Conservation (phyloP, 2,888 invertebrate genomes). For the Germaria angustata region DNA sequence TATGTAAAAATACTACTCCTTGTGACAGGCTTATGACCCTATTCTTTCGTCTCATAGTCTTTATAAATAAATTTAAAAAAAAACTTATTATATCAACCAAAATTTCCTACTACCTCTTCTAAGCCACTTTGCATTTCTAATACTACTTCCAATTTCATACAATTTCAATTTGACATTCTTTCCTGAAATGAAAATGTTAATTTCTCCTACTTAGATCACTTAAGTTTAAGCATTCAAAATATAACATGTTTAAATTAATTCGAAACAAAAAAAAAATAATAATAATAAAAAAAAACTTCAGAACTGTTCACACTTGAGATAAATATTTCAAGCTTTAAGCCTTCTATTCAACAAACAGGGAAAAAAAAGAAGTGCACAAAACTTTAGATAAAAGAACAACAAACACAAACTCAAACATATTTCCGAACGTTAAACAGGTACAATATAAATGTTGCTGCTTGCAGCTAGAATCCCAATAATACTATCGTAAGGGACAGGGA, state of each 20-base stretch:
- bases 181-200: neutral
- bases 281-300: slow-evolving; percentile 23
- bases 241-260: slow-evolving; percentile 27
- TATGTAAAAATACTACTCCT: no score
- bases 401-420: slow-evolving; percentile 6
- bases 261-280: neutral
- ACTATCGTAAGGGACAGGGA: neutral
- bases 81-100: no score
- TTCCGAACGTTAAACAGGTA: slow-evolving; percentile 50
- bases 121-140: no score
- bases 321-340: slow-evolving; percentile 57
- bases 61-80: no score
- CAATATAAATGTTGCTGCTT: slow-evolving; percentile 25
- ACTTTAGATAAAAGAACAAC: slow-evolving; percentile 14
- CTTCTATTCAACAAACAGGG: slow-evolving; percentile 34
- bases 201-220: neutral
- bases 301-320: slow-evolving; percentile 61
- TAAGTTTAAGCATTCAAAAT: neutral
- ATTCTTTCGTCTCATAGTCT: no score
- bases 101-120: no score
- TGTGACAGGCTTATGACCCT: no score
- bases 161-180: neutral
- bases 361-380: slow-evolving; percentile 4
- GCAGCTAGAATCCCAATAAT: neutral
- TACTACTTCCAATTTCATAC: neutral